Base-by-base conservation (phyloP, 2,888 invertebrate species). In the Lasioglossum leucozonium region DNA sequence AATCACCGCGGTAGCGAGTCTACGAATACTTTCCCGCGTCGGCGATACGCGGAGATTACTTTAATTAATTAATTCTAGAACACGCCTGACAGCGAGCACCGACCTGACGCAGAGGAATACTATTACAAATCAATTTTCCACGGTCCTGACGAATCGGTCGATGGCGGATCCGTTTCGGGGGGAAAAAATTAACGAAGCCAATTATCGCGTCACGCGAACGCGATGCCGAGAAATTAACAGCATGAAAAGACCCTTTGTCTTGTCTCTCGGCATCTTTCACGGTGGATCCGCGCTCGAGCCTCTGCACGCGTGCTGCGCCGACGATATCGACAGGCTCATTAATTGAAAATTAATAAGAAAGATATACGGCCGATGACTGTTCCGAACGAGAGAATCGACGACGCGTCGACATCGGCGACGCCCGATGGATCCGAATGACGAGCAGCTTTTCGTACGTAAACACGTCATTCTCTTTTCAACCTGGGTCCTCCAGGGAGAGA, bases 331-430 rank as follows among this genome's bases (percentile, higher is more conserved):
- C 69, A 72, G 75, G 74, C 71, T 79, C 73, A 84, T 88, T 91
- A 91, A 92, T 92, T 92, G 88, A 85, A 89, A 89, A 92, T 91
- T 91, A 92, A 92, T 89, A 90, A 92, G 86, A 83, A 88, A 88
- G 87, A 87, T 88, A 85, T 84, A 81, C 79, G 82, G 74, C 62
- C 72, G 77, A 67, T 40, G 76, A 75, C 51, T 87, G 76, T 80
- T 51, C n/a, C 34, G 42, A 58, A 11, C 67, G 81, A 76, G 73
- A 87, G 77, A 79, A 73, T 58, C 77, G 77, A 62, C 58, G n/a
- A 44, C 44, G 18, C 87, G 80, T 40, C 75, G 78, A n/a, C 4
- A 30, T 81, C 78, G 82, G 81, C 72, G 67, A 72, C 47, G 34
- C 55, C 77, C 42, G 83, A 81, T 81, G 72, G 67, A 44, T 37